Conservation (phyloP, 2,797 vertebrate species). For the Paramormyrops hopkinsi region DNA sequence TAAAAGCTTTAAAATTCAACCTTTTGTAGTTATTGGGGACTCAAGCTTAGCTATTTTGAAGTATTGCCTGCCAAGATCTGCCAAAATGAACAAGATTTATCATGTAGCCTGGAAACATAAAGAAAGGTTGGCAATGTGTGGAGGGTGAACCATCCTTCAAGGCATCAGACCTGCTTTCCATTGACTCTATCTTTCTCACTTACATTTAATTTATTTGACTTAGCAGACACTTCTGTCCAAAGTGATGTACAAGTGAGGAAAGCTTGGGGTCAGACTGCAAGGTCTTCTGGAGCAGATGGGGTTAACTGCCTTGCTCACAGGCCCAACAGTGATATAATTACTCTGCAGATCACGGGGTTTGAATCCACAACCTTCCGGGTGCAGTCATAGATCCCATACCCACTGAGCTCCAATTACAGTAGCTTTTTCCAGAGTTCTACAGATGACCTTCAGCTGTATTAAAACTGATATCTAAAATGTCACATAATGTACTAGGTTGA, state of each 20-base stretch:
- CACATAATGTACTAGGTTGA: neutral
- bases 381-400: neutral
- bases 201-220: neutral
- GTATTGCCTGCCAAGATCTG: neutral
- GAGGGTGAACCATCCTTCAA: neutral
- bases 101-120: neutral
- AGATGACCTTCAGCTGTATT: neutral
- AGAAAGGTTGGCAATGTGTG: neutral
- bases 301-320: neutral
- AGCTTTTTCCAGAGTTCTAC: neutral
- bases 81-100: neutral
- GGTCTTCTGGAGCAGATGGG: neutral
- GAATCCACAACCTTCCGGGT: neutral
- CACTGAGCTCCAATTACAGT: constrained; percentile 1
- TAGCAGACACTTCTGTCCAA: neutral
- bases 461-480: neutral
- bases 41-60: neutral
- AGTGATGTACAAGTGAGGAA: neutral
- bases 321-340: neutral
- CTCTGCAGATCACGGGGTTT: neutral
- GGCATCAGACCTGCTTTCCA: neutral
- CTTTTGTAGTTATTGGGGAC: neutral
- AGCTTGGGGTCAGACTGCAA: neutral
- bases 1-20: neutral
- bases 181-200: neutral